A percentile compares a stretch with the other conserved stretches of the same genome.
phyloP scores from a whole-genome alignment of 2,113 vertebrate species.

The Semicossyphus pulcher region DNA sequence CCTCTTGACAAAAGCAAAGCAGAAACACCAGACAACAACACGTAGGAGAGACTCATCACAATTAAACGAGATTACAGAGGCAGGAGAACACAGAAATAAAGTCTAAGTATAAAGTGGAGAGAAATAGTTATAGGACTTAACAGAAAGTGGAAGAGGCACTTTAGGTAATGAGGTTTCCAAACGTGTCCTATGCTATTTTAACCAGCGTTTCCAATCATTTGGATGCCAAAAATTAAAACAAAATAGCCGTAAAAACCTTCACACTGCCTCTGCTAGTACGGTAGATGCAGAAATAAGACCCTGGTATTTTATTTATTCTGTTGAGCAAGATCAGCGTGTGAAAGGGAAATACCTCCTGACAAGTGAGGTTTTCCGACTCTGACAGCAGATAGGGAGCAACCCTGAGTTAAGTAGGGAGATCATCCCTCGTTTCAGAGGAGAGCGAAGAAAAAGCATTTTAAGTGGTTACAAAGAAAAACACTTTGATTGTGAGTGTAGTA shows the following conservation, averaged over 20 bases:
- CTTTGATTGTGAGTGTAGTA: background rate
- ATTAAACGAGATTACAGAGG: constrained; percentile 43
- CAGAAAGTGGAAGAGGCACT: constrained; percentile 32
- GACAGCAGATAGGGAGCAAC: constrained; percentile 29
- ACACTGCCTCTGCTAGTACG: background rate
- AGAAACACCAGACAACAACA: constrained; percentile 31
- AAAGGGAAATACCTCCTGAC: constrained; percentile 35
- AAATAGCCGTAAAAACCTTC: background rate
- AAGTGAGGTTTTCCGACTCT: constrained; percentile 13
- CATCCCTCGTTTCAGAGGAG: background rate
- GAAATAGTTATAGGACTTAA: background rate
- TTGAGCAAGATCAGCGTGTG: background rate
- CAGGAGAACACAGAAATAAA: constrained; percentile 14
- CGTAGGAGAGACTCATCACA: constrained; percentile 24
- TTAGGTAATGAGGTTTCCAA: constrained; percentile 28
- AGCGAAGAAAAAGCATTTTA: background rate
- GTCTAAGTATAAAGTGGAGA: background rate
- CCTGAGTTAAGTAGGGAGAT: background rate
- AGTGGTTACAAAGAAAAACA: background rate
- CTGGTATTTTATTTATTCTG: background rate
- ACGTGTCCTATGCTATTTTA: constrained; percentile 12
- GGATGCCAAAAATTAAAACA: background rate
- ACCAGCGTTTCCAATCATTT: constrained; percentile 14
- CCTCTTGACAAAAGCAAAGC: background rate
- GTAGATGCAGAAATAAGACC: background rate